Evolutionary conservation across 2,888 invertebrate species (phyloP).

Genomic region (Polymixis flavicincta): DNA sequence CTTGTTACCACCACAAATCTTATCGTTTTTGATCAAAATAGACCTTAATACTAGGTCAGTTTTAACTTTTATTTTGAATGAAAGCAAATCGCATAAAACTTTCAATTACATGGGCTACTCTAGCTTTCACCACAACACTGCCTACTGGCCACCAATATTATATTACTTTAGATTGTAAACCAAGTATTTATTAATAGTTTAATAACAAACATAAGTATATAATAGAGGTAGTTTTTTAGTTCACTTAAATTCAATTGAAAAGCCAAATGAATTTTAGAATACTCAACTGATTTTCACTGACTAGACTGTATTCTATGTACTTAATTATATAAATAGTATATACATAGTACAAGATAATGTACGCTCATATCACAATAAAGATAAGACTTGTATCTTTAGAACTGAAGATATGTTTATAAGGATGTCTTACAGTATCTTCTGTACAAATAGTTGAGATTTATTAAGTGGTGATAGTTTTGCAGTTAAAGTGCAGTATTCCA

Average conservation of each 20-base stretch:
- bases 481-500: conserved; percentile 8
- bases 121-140: not conserved
- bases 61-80: too few species aligned
- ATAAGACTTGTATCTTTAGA: conserved; percentile 33
- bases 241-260: not conserved
- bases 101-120: too few species aligned
- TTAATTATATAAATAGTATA: not conserved
- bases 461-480: not conserved
- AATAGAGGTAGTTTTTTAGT: not conserved
- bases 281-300: not conserved
- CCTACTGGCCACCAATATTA: not conserved
- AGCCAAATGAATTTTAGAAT: not conserved
- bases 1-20: too few species aligned
- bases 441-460: conserved; percentile 2
- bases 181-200: not conserved
- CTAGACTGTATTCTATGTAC: not conserved
- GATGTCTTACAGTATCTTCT: conserved; percentile 12
- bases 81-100: too few species aligned
- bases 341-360: not conserved
- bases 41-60: too few species aligned
- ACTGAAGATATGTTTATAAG: conserved; percentile 5
- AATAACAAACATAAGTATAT: not conserved
- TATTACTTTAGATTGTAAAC: not conserved
- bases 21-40: too few species aligned
- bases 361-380: conserved; percentile 4